Conservation (phyloP, 2,113 vertebrate species). For the Channa maculata region DNA sequence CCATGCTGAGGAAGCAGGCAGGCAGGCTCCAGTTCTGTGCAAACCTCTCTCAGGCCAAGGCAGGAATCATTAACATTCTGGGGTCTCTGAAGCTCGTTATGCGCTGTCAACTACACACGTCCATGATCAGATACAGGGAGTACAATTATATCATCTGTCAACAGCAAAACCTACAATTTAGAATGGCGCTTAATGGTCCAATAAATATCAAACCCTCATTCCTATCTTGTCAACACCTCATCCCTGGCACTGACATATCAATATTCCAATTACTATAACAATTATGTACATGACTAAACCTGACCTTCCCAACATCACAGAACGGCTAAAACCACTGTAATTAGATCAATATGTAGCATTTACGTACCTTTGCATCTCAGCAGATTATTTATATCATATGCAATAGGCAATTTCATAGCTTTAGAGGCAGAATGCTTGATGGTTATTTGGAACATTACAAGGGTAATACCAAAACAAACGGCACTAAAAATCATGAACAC, state of each 20-base stretch:
- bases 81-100: constrained; percentile 60
- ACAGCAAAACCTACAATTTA: constrained; percentile 57
- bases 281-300: constrained; percentile 73
- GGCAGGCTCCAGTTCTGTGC: constrained; percentile 71
- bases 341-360: constrained; percentile 56
- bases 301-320: constrained; percentile 38
- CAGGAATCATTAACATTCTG: constrained; percentile 78
- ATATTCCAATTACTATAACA: constrained; percentile 59
- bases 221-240: constrained; percentile 40
- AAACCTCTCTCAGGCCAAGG: constrained; percentile 68
- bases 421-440: constrained; percentile 65
- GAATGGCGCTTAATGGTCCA: constrained; percentile 55
- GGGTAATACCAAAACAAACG: constrained; percentile 51
- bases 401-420: constrained; percentile 71
- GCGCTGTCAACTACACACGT: constrained; percentile 58
- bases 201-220: constrained; percentile 58
- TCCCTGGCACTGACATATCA: constrained; percentile 59
- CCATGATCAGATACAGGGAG: constrained; percentile 65
- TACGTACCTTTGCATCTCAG: constrained; percentile 58
- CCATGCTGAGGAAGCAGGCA: constrained; percentile 71
- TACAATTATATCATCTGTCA: constrained; percentile 70
- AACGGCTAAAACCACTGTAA: constrained; percentile 44
- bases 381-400: constrained; percentile 56
- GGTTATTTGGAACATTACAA: constrained; percentile 61
- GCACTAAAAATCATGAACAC: constrained; percentile 52